These are phyloP conservation scores for Capreolus pygargus DNA, from an alignment of 2,113 vertebrate species.

Conservation along the genomic window DNA sequence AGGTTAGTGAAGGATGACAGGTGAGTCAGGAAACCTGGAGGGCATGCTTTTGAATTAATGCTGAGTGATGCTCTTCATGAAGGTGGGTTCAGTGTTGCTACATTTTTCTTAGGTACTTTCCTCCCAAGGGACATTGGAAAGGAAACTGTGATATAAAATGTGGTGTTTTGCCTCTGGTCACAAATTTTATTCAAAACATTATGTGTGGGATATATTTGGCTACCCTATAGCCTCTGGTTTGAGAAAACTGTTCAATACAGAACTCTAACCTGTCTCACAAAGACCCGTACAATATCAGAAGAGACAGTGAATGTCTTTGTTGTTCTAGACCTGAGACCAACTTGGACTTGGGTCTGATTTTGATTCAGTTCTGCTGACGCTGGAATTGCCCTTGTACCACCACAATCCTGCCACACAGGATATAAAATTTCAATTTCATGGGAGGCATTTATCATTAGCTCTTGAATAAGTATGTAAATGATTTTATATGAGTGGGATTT, in stretches of 20 bases:
- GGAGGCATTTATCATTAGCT: not conserved
- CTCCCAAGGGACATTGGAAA: not conserved
- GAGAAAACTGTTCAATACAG: not conserved
- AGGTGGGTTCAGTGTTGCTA: not conserved
- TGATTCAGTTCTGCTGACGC: too few species aligned
- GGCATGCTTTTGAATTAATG: not conserved
- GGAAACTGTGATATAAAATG: not conserved
- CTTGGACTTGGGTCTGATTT: not conserved
- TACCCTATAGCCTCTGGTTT: not conserved
- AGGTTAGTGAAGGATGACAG: not conserved
- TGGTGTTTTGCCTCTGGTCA: not conserved
- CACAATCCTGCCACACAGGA: too few species aligned
- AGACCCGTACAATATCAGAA: not conserved
- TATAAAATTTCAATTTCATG: not conserved
- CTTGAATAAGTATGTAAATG: not conserved
- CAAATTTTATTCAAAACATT: not conserved
- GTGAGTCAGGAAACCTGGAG: not conserved
- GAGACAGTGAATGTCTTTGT: not conserved
- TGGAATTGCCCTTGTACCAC: too few species aligned
- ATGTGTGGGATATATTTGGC: not conserved
- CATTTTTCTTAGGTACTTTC: not conserved
- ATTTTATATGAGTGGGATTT: not conserved
- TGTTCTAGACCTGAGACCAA: not conserved
- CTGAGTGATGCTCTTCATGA: not conserved
- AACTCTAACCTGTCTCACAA: not conserved